A percentile compares a stretch with the other conserved stretches of the same genome.
These are phyloP conservation scores for Diachasmimorpha longicaudata DNA, from an alignment of 1,140 invertebrate species.

Conservation along the genomic window DNA sequence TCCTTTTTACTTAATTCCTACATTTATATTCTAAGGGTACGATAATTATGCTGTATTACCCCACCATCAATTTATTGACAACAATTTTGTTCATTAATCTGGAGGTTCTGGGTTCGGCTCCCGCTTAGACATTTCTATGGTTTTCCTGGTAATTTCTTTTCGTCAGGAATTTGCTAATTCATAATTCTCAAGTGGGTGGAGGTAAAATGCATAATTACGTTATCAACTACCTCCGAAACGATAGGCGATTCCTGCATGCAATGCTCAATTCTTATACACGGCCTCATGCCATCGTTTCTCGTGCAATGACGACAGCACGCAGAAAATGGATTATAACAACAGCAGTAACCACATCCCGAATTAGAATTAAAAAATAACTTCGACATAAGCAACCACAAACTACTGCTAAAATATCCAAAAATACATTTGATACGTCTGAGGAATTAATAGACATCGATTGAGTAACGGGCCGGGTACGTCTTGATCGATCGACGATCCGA, in stretches of 20 bases:
- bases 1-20: no score
- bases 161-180: no score
- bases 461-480: not conserved
- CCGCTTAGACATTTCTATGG: no score
- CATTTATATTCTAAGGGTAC: no score
- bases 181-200: no score
- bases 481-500: constrained; percentile 3
- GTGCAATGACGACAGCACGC: not conserved
- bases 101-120: no score
- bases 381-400: not conserved
- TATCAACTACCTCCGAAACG: constrained; percentile 33
- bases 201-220: no score
- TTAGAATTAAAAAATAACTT: not conserved
- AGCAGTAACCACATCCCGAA: not conserved
- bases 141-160: no score
- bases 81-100: no score
- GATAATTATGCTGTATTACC: no score
- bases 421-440: not conserved
- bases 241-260: constrained; percentile 34
- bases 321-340: constrained; percentile 1
- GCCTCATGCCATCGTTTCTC: constrained; percentile 28
- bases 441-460: not conserved
- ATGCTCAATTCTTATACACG: constrained; percentile 36
- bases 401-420: not conserved
- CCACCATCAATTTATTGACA: no score